phyloP scores from a whole-genome alignment of 2,888 invertebrate genomes.

The Drosophila greeni region DNA sequence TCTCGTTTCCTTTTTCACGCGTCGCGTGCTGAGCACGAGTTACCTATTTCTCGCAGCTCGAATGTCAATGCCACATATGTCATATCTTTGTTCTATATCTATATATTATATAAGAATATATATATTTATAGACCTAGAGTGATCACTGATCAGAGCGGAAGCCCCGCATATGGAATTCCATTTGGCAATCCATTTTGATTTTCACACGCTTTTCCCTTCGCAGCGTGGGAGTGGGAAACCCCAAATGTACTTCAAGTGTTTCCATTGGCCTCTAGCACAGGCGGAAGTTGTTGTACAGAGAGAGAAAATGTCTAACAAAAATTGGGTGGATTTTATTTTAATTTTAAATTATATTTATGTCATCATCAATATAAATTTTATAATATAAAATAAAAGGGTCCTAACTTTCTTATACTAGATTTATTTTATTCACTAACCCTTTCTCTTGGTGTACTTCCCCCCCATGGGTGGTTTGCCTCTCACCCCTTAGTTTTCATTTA shows the following conservation, averaged over 20 bases:
- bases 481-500: conserved; percentile 2
- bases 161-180: conserved; percentile 14
- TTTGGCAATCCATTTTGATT: conserved; percentile 20
- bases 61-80: conserved; percentile 38
- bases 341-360: no score
- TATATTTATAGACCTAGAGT: not conserved
- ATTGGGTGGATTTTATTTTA: rapidly evolving
- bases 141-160: conserved; percentile 7
- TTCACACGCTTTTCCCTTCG: conserved; percentile 33
- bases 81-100: conserved; percentile 1
- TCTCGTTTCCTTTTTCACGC: conserved; percentile 1
- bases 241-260: conserved; percentile 15
- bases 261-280: conserved; percentile 26
- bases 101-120: not conserved
- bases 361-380: no score
- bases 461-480: conserved; percentile 2
- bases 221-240: conserved; percentile 30
- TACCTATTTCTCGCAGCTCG: conserved; percentile 15
- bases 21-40: conserved; percentile 60
- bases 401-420: no score
- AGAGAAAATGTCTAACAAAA: not conserved
- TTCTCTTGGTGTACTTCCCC: conserved; percentile 4
- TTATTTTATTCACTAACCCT: not conserved
- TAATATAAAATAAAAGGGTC: no score
- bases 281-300: conserved; percentile 11